These are phyloP conservation scores for Chaetorhynchus papuensis DNA, from an alignment of 2,113 vertebrate genomes.

Conservation along the genomic window DNA sequence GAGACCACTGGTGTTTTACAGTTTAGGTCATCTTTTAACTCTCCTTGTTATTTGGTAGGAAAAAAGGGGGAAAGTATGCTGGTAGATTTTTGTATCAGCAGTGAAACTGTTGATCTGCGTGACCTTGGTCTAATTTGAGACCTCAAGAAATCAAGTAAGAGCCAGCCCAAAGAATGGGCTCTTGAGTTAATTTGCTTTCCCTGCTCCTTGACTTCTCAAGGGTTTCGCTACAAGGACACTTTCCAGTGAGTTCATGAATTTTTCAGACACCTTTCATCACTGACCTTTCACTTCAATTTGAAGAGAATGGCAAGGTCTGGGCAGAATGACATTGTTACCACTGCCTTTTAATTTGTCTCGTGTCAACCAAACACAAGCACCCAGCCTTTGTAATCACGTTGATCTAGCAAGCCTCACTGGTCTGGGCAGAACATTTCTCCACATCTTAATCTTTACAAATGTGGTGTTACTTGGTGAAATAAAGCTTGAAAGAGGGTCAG, in stretches of 20 bases:
- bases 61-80: neutral
- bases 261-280: constrained; percentile 9
- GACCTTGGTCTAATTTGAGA: neutral
- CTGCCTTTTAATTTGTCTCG: neutral
- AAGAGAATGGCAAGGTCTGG: neutral
- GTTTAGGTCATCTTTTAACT: neutral
- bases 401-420: neutral
- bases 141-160: neutral
- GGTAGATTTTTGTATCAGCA: neutral
- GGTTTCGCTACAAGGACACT: neutral
- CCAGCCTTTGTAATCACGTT: neutral
- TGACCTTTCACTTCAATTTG: constrained; percentile 28
- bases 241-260: neutral
- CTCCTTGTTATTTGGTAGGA: neutral
- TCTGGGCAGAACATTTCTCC: neutral
- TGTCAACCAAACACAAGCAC: neutral
- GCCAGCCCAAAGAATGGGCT: neutral
- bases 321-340: neutral
- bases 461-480: neutral
- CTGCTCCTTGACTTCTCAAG: neutral
- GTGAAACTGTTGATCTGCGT: neutral
- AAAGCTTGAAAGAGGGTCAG: neutral
- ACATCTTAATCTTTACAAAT: neutral
- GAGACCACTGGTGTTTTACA: neutral
- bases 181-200: neutral